These are phyloP conservation scores for Dermolepida albohirtum DNA, from an alignment of 2,888 invertebrate genomes.

Conservation along the genomic window DNA sequence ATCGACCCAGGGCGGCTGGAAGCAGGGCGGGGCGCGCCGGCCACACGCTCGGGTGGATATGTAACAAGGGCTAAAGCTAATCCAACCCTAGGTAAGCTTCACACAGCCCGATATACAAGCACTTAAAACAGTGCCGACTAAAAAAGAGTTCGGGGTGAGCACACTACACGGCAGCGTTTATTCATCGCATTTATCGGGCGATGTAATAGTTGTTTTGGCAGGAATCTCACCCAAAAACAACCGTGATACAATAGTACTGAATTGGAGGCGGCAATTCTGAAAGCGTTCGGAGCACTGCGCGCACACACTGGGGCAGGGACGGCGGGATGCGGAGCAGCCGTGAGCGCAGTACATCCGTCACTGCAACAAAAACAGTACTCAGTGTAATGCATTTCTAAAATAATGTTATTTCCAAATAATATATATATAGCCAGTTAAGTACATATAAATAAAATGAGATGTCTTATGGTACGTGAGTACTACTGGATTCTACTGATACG, in stretches of 20 bases:
- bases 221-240: conserved; percentile 66
- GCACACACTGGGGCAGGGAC: conserved; percentile 61
- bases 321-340: conserved; percentile 62
- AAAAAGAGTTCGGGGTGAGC: conserved; percentile 66
- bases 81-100: conserved; percentile 70
- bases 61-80: conserved; percentile 70
- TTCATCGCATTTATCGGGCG: conserved; percentile 40
- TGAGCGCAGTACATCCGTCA: conserved; percentile 72
- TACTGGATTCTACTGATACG: no score
- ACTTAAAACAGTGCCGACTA: conserved; percentile 76
- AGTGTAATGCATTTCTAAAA: no score
- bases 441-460: no score
- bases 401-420: no score
- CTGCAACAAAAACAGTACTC: conserved; percentile 61
- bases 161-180: conserved; percentile 62
- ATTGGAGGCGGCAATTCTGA: conserved; percentile 65
- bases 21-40: conserved; percentile 57
- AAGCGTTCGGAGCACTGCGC: conserved; percentile 66
- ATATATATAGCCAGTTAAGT: no score
- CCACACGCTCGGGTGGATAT: conserved; percentile 67
- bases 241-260: conserved; percentile 65
- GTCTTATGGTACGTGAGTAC: no score
- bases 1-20: conserved; percentile 57
- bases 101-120: conserved; percentile 75
- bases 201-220: conserved; percentile 58